Percentiles rank a stretch among this genome's conserved stretches.
Conservation (phyloP, 2,888 invertebrate genomes). For the Protonemura montana region DNA sequence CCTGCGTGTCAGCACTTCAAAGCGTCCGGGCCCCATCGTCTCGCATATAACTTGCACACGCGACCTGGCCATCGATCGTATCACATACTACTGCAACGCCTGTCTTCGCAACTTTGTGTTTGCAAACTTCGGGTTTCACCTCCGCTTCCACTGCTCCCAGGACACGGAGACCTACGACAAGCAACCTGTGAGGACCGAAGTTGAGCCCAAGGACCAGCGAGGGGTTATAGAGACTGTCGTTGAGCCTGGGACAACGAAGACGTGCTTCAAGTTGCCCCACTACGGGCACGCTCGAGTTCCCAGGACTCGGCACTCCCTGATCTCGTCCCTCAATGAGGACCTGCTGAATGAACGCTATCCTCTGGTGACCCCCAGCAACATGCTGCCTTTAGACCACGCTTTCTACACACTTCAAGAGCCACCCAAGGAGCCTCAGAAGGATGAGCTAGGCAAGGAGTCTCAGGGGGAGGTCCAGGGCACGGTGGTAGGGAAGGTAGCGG, state of each 20-base stretch:
- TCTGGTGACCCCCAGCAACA: background rate
- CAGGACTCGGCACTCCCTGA: no score
- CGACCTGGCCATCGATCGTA: background rate
- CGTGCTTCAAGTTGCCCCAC: no score
- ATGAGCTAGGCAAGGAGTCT: no score
- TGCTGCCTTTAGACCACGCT: background rate
- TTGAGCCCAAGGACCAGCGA: no score
- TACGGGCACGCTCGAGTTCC: no score
- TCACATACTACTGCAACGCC: background rate
- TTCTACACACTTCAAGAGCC: background rate
- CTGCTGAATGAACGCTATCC: background rate
- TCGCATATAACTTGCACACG: background rate
- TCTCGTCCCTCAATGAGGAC: no score
- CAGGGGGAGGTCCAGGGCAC: no score
- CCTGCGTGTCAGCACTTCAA: no score
- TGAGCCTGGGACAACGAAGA: no score
- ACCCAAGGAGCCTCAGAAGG: no score
- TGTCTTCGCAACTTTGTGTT: background rate
- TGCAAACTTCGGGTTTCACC: background rate
- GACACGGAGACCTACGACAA: background rate
- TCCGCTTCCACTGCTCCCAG: background rate
- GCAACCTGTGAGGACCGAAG: no score
- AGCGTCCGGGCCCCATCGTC: background rate
- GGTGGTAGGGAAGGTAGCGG: background rate
- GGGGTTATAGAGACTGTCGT: no score